phyloP scores from a whole-genome alignment of 2,888 invertebrate genomes.

The Glyphotaelius pellucidus region DNA sequence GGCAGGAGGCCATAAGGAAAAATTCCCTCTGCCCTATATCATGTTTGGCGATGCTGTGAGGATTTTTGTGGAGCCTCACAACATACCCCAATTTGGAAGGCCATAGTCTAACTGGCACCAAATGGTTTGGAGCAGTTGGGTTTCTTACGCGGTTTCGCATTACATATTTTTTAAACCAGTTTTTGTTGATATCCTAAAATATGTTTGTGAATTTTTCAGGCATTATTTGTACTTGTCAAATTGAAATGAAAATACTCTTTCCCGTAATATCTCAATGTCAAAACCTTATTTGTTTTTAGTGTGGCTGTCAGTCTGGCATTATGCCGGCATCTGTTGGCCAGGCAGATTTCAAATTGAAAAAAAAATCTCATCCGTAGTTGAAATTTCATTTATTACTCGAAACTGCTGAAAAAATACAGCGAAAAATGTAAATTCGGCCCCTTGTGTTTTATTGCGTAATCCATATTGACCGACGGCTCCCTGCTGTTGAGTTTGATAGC shows the following conservation, averaged over 20 bases:
- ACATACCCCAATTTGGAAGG: no score
- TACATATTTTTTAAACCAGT: no score
- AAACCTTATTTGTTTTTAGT: not conserved
- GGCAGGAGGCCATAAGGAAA: no score
- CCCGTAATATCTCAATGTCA: not conserved
- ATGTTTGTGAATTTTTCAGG: not conserved
- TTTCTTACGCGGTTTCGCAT: no score
- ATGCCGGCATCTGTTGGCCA: not conserved
- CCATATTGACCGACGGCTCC: not conserved
- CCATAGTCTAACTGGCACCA: no score
- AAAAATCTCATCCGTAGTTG: not conserved
- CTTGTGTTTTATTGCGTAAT: not conserved
- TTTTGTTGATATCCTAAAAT: not conserved
- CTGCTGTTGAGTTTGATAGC: not conserved
- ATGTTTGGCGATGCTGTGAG: no score
- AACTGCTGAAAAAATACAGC: not conserved
- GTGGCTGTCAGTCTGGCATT: not conserved
- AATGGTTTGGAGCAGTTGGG: no score
- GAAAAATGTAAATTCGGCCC: not conserved
- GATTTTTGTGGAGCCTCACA: no score
- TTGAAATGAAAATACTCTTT: not conserved
- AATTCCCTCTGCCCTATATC: no score
- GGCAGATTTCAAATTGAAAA: not conserved
- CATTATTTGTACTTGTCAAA: not conserved
- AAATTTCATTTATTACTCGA: not conserved